Base-by-base conservation (phyloP, 2,888 invertebrate genomes). In the Watsonalla binaria region DNA sequence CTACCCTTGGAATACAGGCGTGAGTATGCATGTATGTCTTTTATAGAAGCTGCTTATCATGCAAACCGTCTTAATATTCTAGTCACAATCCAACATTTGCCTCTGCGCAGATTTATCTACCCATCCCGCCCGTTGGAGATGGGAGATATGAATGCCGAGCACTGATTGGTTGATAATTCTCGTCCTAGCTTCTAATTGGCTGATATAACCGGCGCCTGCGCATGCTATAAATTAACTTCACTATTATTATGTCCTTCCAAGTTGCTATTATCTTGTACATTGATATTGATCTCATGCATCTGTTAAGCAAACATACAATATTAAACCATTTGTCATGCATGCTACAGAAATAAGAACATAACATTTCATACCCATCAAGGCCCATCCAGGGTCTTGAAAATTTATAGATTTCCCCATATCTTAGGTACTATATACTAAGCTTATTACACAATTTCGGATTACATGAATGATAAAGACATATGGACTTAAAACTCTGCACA, bases 91-190 rank as follows among this genome's bases (percentile, higher is more conserved):
- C 52, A 59, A 57, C 73, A 73, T 70, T 70, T 73, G 74, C 70
- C 56, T 70, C 68, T 65, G 54, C 59, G 54, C 60, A 59, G 63
- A 73, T 72, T 71, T 68, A 72, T 67, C 63, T 58, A 34, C 47
- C 53, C 62, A 65, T 68, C 62, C 70, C 68, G 64, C 59, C 62
- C 62, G 53, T 59, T 56, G 55, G 52, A 52, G 66, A 63, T 61
- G 51, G 39, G 51, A 56, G 65, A 68, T 62, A 54, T 35, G 15
- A 51, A 46, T 33, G 53, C 34, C 50, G 37, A 47, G 59, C 55
- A 58, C 49, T 57, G 42, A 71, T 74, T 75, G 68, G 74, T 35
- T 5, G 51, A 53, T 50, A 50, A n/a, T 51, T 49, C 46, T 5
- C 51, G 53, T 54, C 51, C 56, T 62, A 7, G 13, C 39, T 0